These are phyloP conservation scores for Melitaea cinxia DNA, from an alignment of 1,140 invertebrate species.

Conservation along the genomic window DNA sequence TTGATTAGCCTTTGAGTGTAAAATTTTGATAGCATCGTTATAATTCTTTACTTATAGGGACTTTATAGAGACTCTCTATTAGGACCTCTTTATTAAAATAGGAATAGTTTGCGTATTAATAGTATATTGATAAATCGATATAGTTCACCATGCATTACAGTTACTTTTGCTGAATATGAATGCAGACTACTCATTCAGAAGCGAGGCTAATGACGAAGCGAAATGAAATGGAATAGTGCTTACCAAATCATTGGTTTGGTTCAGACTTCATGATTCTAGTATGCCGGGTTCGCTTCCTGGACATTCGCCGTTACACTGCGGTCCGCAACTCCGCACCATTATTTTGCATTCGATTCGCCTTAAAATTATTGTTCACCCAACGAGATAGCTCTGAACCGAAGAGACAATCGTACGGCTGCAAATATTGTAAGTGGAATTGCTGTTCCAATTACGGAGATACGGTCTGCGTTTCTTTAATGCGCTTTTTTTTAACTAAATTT, in stretches of 20 bases:
- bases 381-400: slow-evolving; percentile 11
- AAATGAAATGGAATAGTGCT: slow-evolving; percentile 47
- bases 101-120: too few relatives aligned
- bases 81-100: too few relatives aligned
- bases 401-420: slow-evolving; percentile 30
- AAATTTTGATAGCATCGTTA: too few relatives aligned
- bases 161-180: slow-evolving; percentile 6
- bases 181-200: slow-evolving; percentile 19
- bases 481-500: too few relatives aligned
- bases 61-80: too few relatives aligned
- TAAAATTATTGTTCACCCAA: slow-evolving; percentile 38
- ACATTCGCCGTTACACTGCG: slow-evolving; percentile 42
- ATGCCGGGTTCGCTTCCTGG: slow-evolving; percentile 41
- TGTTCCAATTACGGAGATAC: slow-evolving; percentile 2
- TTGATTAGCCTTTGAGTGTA: too few relatives aligned
- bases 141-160: background rate
- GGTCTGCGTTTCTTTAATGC: background rate
- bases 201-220: slow-evolving; percentile 31
- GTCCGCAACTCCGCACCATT: slow-evolving; percentile 37
- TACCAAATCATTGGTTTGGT: slow-evolving; percentile 56
- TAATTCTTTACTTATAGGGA: too few relatives aligned
- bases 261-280: slow-evolving; percentile 28
- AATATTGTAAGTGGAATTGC: slow-evolving; percentile 16
- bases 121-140: too few relatives aligned
- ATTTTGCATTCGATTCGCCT: slow-evolving; percentile 49